phyloP scores from a whole-genome alignment of 1,140 invertebrate genomes.

The Drosophila kanapiae region DNA sequence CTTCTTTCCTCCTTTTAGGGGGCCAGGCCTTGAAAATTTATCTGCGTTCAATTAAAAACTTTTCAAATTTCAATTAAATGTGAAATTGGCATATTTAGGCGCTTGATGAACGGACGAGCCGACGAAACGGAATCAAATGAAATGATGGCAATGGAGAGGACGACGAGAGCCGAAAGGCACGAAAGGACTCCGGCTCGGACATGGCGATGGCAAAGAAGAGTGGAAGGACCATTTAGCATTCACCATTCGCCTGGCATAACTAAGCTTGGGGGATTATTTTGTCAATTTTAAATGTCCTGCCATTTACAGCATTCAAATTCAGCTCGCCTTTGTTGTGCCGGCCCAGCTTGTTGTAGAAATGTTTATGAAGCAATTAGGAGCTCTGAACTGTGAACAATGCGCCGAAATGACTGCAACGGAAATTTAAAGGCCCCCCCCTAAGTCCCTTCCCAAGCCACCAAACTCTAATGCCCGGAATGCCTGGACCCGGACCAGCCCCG shows the following conservation, averaged over 20 bases:
- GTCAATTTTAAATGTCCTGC: conserved; percentile 83
- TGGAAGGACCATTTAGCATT: conserved; percentile 47
- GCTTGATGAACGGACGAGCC: conserved; percentile 63
- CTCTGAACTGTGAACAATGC: conserved; percentile 77
- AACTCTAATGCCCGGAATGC: conserved; percentile 12
- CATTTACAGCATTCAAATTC: conserved; percentile 81
- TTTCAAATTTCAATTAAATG: conserved; percentile 84
- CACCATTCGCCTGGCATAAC: conserved; percentile 67
- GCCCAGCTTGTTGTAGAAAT: conserved; percentile 70
- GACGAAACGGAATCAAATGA: conserved; percentile 46
- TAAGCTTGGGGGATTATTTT: conserved; percentile 80
- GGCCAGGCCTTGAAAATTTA: conserved; percentile 66
- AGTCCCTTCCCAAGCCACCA: conserved; percentile 1
- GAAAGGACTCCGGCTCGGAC: conserved; percentile 16
- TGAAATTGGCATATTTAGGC: conserved; percentile 82
- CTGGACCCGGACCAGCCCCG: neutral
- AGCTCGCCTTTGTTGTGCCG: conserved; percentile 65
- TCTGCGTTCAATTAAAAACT: conserved; percentile 84
- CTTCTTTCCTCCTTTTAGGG: neutral
- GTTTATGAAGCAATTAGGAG: conserved; percentile 82
- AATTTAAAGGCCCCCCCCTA: conserved; percentile 59
- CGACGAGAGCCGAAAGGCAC: neutral
- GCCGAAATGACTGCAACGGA: conserved; percentile 75
- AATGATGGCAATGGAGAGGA: conserved; percentile 29
- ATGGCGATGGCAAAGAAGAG: neutral